Percentiles rank a stretch among this genome's conserved stretches.
Evolutionary conservation across 2,113 vertebrate genomes (phyloP).

Genomic region (Brachyistius frenatus): DNA sequence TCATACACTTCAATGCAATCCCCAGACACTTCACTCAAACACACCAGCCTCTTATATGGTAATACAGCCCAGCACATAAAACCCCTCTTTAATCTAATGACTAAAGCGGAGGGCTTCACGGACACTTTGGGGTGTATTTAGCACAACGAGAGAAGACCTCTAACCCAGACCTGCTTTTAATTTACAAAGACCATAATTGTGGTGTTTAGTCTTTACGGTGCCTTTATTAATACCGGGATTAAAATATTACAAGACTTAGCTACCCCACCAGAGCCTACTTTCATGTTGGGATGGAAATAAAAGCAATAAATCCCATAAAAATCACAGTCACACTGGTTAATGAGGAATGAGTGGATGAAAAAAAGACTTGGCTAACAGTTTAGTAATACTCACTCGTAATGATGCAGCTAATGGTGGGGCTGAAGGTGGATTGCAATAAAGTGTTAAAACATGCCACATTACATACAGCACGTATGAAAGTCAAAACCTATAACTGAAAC

Average conservation of each 20-base stretch:
- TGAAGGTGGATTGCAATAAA: no score
- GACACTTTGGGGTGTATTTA: slow-evolving; percentile 45
- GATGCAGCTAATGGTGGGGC: no score
- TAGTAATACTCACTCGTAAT: no score
- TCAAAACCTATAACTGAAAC: no score
- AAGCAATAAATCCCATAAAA: neutral
- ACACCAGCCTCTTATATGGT: slow-evolving; percentile 52
- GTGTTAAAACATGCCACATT: no score
- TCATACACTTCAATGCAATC: slow-evolving; percentile 49
- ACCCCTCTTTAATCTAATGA: slow-evolving; percentile 61
- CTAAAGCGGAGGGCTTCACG: slow-evolving; percentile 42
- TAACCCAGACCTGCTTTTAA: slow-evolving; percentile 36
- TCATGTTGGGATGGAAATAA: neutral
- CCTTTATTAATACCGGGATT: slow-evolving; percentile 8
- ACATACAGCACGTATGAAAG: no score
- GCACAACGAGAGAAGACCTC: slow-evolving; percentile 42
- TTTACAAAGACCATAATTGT: slow-evolving; percentile 28
- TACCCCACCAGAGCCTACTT: neutral
- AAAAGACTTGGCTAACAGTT: no score
- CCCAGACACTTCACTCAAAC: slow-evolving; percentile 55
- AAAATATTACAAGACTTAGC: slow-evolving; percentile 3
- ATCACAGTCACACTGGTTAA: neutral
- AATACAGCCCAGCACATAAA: slow-evolving; percentile 51
- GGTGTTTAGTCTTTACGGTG: slow-evolving; percentile 21
- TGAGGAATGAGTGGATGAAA: neutral